These are phyloP conservation scores for Sebastes minor DNA, from an alignment of 2,797 vertebrate species.

Conservation along the genomic window DNA sequence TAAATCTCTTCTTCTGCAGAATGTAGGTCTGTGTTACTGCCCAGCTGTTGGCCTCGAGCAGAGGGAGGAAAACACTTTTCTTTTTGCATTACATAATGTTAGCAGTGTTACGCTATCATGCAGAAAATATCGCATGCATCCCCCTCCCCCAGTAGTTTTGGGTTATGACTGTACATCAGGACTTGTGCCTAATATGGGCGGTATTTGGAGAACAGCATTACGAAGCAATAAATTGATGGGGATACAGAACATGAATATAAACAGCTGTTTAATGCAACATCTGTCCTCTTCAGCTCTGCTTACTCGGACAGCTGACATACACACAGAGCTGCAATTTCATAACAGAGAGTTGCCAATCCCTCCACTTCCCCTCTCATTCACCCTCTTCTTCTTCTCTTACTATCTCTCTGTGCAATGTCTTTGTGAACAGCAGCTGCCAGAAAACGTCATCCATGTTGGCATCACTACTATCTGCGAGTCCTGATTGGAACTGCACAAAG, in stretches of 20 bases:
- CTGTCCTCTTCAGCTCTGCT: conserved; percentile 47
- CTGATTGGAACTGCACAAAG: not conserved
- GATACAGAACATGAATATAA: conserved; percentile 18
- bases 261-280: conserved; percentile 58
- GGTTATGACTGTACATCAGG: conserved; percentile 14
- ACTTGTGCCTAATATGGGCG: conserved; percentile 34
- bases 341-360: conserved; percentile 22
- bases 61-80: conserved; percentile 3
- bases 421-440: not conserved
- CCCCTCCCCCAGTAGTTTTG: not conserved
- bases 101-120: conserved; percentile 9
- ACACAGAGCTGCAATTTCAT: conserved; percentile 25
- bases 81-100: conserved; percentile 50
- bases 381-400: not conserved
- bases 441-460: not conserved
- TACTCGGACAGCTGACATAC: conserved; percentile 32
- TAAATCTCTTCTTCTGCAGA: not conserved
- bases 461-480: not conserved
- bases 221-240: conserved; percentile 7
- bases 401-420: not conserved
- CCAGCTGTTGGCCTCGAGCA: conserved; percentile 38
- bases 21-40: not conserved
- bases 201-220: not conserved
- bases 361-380: not conserved
- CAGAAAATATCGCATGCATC: not conserved